Evolutionary conservation across 1,140 invertebrate genomes (phyloP).

Genomic region (Sesamia nonagrioides): DNA sequence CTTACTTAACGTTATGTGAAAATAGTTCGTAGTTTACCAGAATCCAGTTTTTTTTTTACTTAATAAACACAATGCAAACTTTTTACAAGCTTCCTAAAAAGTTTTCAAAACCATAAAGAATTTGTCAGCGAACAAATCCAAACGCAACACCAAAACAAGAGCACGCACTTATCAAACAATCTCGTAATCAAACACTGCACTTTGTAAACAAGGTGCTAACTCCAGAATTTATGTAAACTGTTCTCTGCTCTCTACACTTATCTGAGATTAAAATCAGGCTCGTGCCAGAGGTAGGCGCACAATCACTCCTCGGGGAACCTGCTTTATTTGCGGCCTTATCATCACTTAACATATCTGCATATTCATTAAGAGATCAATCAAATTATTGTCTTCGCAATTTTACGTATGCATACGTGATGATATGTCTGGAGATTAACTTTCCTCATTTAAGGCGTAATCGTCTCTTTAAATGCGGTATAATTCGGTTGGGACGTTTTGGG

Average conservation of each 20-base stretch:
- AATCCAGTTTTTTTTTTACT: too few species aligned
- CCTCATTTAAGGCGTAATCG: slow-evolving; percentile 21
- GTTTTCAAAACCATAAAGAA: not conserved
- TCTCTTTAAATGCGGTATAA: slow-evolving; percentile 8
- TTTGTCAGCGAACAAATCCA: not conserved
- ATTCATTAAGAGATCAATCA: slow-evolving; percentile 85
- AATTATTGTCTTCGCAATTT: slow-evolving; percentile 69
- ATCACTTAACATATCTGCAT: slow-evolving; percentile 83
- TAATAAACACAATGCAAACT: too few species aligned
- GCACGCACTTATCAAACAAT: slow-evolving; percentile 70
- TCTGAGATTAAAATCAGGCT: slow-evolving; percentile 86
- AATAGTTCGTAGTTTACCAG: too few species aligned
- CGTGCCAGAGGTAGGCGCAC: slow-evolving; percentile 71
- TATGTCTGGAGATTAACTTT: slow-evolving; percentile 40
- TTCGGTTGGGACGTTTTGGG: not conserved
- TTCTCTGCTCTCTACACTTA: slow-evolving; percentile 76
- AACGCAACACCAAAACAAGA: slow-evolving; percentile 42
- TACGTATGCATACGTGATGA: slow-evolving; percentile 48
- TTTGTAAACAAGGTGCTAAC: slow-evolving; percentile 86
- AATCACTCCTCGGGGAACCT: slow-evolving; percentile 83
- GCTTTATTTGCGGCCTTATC: slow-evolving; percentile 83
- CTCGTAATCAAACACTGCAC: slow-evolving; percentile 82
- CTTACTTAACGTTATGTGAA: too few species aligned
- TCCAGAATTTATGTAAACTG: slow-evolving; percentile 87
- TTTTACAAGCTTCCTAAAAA: not conserved